A percentile compares a stretch with the other conserved stretches of the same genome.
Conservation (phyloP, 2,797 vertebrate genomes). For the Notolabrus celidotus region DNA sequence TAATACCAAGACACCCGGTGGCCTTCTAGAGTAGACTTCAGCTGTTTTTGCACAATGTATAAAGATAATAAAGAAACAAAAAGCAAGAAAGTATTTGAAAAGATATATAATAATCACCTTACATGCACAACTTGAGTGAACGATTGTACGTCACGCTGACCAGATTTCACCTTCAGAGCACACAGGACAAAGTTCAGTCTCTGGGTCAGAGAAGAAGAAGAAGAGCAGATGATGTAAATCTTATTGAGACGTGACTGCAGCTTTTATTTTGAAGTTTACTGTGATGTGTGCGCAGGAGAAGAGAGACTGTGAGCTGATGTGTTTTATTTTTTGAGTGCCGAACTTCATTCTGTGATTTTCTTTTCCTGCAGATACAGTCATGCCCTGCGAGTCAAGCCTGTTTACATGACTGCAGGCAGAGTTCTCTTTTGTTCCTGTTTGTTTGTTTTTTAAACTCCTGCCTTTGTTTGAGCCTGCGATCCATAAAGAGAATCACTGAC, state of each 20-base stretch:
- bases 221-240: conserved; percentile 52
- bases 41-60: conserved; percentile 83
- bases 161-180: conserved; percentile 41
- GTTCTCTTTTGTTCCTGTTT: neutral
- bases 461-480: conserved; percentile 64
- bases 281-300: conserved; percentile 52
- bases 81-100: conserved; percentile 71
- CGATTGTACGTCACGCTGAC: conserved; percentile 19
- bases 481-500: conserved; percentile 50
- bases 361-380: conserved; percentile 43
- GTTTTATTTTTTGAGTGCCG: conserved; percentile 54
- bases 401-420: conserved; percentile 48
- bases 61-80: conserved; percentile 54
- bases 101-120: conserved; percentile 48
- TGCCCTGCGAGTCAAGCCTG: conserved; percentile 49
- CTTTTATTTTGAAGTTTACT: conserved; percentile 44
- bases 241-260: conserved; percentile 38
- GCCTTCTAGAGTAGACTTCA: conserved; percentile 79
- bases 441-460: conserved; percentile 47
- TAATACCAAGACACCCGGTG: conserved; percentile 75
- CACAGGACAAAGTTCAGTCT: conserved; percentile 34
- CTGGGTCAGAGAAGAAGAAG: conserved; percentile 37
- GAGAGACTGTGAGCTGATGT: conserved; percentile 39
- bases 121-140: conserved; percentile 49
- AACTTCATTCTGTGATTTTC: conserved; percentile 51